A percentile compares a stretch with the other conserved stretches of the same genome.
Conservation (phyloP, 1,140 invertebrate species). For the Nautilus pompilius region DNA sequence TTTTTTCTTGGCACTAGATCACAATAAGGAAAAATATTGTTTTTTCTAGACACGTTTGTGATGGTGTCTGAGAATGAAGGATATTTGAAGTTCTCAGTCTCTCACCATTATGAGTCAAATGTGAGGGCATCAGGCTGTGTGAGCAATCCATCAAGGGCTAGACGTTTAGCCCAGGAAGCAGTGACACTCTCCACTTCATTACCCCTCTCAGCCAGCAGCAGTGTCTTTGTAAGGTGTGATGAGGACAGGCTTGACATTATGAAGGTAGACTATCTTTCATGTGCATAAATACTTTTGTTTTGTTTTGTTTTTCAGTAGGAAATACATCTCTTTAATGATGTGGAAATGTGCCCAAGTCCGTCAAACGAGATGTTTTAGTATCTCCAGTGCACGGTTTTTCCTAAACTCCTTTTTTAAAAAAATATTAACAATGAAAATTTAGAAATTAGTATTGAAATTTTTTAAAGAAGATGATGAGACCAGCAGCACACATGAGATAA, state of each 20-base stretch:
- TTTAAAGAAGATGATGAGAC: too few relatives aligned
- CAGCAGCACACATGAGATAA: too few relatives aligned
- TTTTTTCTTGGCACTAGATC: too few relatives aligned
- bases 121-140: conserved; percentile 82
- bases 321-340: too few relatives aligned
- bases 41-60: conserved; percentile 75
- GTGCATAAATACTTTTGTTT: too few relatives aligned
- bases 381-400: too few relatives aligned
- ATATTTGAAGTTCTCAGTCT: conserved; percentile 77
- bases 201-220: conserved; percentile 89
- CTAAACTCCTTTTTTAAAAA: too few relatives aligned
- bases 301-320: too few relatives aligned
- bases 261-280: conserved; percentile 66
- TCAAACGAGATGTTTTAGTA: too few relatives aligned
- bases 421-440: too few relatives aligned
- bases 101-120: conserved; percentile 89
- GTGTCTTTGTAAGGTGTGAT: conserved; percentile 94
- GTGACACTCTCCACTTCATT: conserved; percentile 91
- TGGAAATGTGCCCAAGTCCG: too few relatives aligned
- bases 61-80: conserved; percentile 78
- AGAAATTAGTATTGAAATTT: too few relatives aligned
- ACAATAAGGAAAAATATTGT: background rate
- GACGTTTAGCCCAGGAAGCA: conserved; percentile 91
- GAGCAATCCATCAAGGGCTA: conserved; percentile 77
- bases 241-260: conserved; percentile 90